Percentiles rank a stretch among this genome's conserved stretches.
phyloP scores from a whole-genome alignment of 2,888 invertebrate species.

The Busseola fusca region DNA sequence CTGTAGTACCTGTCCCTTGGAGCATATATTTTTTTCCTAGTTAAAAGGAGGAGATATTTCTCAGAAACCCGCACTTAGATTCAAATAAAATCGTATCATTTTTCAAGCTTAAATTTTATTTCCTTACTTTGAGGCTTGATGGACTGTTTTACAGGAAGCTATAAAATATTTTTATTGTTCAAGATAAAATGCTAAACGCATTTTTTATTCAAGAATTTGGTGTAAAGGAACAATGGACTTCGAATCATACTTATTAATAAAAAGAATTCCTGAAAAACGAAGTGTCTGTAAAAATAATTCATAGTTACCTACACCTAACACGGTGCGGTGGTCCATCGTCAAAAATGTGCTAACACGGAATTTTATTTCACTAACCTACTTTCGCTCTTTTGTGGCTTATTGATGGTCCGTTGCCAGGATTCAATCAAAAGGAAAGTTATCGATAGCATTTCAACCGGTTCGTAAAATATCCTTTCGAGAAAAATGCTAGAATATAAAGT shows the following conservation, averaged over 20 bases:
- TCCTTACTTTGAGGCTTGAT: constrained; percentile 26
- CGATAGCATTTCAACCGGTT: constrained; percentile 24
- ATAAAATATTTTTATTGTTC: constrained; percentile 47
- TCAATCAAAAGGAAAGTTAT: constrained; percentile 47
- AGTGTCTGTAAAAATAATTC: not conserved
- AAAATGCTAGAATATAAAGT: constrained; percentile 30
- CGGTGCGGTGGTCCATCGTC: not conserved
- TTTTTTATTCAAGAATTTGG: constrained; percentile 38
- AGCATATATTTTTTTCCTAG: not conserved
- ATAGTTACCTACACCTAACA: too few relatives aligned
- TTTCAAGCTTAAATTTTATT: constrained; percentile 47
- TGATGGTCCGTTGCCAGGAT: constrained; percentile 11
- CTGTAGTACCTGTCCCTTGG: not conserved
- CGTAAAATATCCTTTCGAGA: constrained; percentile 20
- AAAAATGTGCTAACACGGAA: constrained; percentile 4
- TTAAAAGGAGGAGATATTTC: not conserved
- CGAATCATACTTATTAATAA: not conserved
- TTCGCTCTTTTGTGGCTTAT: not conserved
- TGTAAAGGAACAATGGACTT: constrained; percentile 23
- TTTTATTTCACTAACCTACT: not conserved
- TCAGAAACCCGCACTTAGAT: not conserved
- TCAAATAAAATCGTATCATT: constrained; percentile 36
- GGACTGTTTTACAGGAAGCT: constrained; percentile 30
- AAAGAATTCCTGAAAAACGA: not conserved
- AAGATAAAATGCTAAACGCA: constrained; percentile 44